Conservation (phyloP, 2,888 invertebrate species). For the Chalcosyrphus nemorum region DNA sequence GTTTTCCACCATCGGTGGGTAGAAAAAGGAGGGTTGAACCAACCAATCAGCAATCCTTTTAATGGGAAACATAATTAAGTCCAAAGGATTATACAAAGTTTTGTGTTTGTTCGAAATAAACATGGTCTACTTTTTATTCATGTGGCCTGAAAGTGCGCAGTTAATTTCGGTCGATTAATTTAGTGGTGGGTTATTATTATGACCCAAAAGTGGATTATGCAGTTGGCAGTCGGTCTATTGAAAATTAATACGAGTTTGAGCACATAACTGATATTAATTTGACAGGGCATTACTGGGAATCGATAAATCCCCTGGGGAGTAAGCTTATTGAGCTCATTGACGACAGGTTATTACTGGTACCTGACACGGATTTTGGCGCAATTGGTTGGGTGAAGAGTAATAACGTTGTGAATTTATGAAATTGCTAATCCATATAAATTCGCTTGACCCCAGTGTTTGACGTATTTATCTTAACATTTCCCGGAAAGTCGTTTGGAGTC, state of each 20-base stretch:
- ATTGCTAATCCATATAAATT: too few species aligned
- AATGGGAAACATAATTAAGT: conserved; percentile 60
- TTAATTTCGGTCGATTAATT: conserved; percentile 58
- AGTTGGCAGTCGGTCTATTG: conserved; percentile 6
- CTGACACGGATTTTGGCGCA: background rate
- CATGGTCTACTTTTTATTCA: conserved; percentile 29
- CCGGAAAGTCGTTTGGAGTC: too few species aligned
- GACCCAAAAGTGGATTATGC: conserved; percentile 38
- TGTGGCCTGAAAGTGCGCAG: background rate
- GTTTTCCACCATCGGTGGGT: too few species aligned
- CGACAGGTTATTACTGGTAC: background rate
- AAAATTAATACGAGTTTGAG: background rate
- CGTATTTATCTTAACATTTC: too few species aligned
- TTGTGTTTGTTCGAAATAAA: conserved; percentile 37
- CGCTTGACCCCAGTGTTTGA: too few species aligned
- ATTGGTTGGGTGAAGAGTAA: too few species aligned
- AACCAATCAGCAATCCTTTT: conserved; percentile 56
- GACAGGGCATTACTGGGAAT: background rate
- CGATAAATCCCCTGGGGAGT: background rate
- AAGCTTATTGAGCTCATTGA: background rate
- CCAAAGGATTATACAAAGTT: conserved; percentile 51
- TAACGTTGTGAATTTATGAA: too few species aligned
- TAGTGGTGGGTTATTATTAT: conserved; percentile 47
- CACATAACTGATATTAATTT: background rate
- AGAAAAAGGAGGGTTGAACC: too few species aligned